Conservation (phyloP, 2,888 invertebrate genomes). For the Scelioninae gen. 2 region DNA sequence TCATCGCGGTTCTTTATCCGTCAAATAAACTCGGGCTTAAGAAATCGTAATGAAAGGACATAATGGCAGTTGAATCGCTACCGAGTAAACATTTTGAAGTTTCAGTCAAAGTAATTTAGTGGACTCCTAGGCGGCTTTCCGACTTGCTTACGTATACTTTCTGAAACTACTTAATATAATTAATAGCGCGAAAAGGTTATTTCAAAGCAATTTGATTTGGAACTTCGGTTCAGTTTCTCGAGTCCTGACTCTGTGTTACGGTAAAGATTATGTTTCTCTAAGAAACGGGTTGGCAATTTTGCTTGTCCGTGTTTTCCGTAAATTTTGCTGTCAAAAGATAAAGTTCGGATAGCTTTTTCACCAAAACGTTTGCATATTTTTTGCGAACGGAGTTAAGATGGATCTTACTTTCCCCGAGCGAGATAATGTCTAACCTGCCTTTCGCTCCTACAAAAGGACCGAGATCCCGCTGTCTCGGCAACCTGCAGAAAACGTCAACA, state of each 20-base stretch:
- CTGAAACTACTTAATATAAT: slow-evolving; percentile 45
- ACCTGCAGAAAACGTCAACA: slow-evolving; percentile 50
- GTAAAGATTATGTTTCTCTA: slow-evolving; percentile 8
- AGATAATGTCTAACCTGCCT: slow-evolving; percentile 43
- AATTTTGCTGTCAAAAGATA: background rate
- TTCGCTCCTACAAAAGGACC: slow-evolving; percentile 39
- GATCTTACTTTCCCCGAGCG: slow-evolving; percentile 12
- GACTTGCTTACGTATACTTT: slow-evolving; percentile 43
- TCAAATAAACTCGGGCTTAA: slow-evolving; percentile 10
- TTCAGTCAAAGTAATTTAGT: slow-evolving; percentile 31
- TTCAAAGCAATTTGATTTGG: slow-evolving; percentile 40
- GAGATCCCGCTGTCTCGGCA: slow-evolving; percentile 35
- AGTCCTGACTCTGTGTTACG: slow-evolving; percentile 11
- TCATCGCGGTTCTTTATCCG: slow-evolving; percentile 1
- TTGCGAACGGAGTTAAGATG: slow-evolving; percentile 6
- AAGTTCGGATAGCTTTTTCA: slow-evolving; percentile 9
- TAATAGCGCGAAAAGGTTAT: slow-evolving; percentile 42
- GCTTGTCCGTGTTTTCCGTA: background rate
- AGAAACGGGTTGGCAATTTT: background rate
- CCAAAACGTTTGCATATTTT: slow-evolving; percentile 4
- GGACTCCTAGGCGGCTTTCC: slow-evolving; percentile 20
- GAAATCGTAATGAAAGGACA: slow-evolving; percentile 18
- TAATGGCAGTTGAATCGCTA: slow-evolving; percentile 31
- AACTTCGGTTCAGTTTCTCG: slow-evolving; percentile 31
- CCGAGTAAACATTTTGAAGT: slow-evolving; percentile 40